Evolutionary conservation across 2,888 invertebrate genomes (phyloP), one percentile per base, ranked within the genome.

Genomic region (Exocentrus adspersus): DNA sequence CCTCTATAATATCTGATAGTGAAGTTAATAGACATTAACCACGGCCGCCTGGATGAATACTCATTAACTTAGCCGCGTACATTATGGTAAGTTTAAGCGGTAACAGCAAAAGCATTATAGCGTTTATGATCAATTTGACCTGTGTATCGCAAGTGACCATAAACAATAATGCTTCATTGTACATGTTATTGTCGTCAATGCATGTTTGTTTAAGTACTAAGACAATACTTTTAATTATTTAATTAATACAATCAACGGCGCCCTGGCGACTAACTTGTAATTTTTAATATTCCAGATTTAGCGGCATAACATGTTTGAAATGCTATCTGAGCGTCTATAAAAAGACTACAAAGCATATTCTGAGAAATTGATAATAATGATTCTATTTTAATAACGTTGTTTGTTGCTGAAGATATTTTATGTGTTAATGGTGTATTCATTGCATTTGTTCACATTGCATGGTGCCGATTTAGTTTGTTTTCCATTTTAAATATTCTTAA

Each of bases 91-190:
- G n/a, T n/a, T 24, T 7, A 16, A 28, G 28, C 48, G 28, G 28
- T 5, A 37, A 12, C 48, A 28, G 24, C 28, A 48, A 24, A 48
- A 48, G 28, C 28, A 17, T 19, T 16, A 48, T 48, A 28, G 48
- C 17, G 50, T 37, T 32, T 17, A 56, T 65, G 68, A 70, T 70
- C 62, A 68, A 70, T 70, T 60, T 45, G 51, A 61, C 60, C 65
- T 62, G 67, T 60, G 68, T 52, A 67, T 71, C 68, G 64, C 53
- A 53, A 62, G 57, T 62, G 62, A 60, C 59, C 63, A 63, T 32
- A 63, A 58, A 65, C 53, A 68, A 68, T 64, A 67, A 68, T 64
- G 67, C 64, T 64, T 64, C 67, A 69, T 65, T 69, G 61, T 65
- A 59, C 58, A 65, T 65, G 66, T 64, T 66, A 67, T n/a, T n/a